These are phyloP conservation scores for Harpegnathos saltator DNA, from an alignment of 1,140 invertebrate genomes.

Conservation along the genomic window DNA sequence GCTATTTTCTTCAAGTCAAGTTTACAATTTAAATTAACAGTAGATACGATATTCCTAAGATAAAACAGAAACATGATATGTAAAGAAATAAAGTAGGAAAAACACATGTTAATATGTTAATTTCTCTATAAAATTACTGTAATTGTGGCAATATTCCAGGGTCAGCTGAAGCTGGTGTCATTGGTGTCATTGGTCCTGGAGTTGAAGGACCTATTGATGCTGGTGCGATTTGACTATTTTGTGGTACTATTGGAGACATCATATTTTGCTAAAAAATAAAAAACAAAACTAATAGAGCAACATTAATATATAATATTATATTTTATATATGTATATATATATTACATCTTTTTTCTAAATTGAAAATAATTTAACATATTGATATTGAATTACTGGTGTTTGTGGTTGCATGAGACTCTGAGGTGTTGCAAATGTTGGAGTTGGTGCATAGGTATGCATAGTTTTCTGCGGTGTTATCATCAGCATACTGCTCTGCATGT, in stretches of 20 bases:
- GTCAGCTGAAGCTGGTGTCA: constrained; percentile 97
- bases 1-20: constrained; percentile 99
- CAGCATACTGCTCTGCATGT: constrained; percentile 84
- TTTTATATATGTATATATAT: too few relatives aligned
- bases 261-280: constrained; percentile 90
- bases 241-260: constrained; percentile 93
- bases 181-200: constrained; percentile 95
- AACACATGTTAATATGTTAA: neutral
- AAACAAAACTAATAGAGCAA: constrained; percentile 20
- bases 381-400: constrained; percentile 89
- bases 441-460: constrained; percentile 90
- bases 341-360: neutral
- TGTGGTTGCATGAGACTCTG: constrained; percentile 94
- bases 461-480: constrained; percentile 89
- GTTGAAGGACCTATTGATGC: constrained; percentile 90
- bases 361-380: neutral
- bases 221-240: constrained; percentile 86
- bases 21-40: constrained; percentile 98
- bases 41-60: constrained; percentile 97
- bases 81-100: constrained; percentile 42
- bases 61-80: constrained; percentile 72
- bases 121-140: constrained; percentile 90
- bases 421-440: constrained; percentile 89
- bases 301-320: constrained; percentile 19
- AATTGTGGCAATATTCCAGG: constrained; percentile 97